Base-by-base conservation (phyloP, 2,888 invertebrate species). In the Tanaodytes sp. region DNA sequence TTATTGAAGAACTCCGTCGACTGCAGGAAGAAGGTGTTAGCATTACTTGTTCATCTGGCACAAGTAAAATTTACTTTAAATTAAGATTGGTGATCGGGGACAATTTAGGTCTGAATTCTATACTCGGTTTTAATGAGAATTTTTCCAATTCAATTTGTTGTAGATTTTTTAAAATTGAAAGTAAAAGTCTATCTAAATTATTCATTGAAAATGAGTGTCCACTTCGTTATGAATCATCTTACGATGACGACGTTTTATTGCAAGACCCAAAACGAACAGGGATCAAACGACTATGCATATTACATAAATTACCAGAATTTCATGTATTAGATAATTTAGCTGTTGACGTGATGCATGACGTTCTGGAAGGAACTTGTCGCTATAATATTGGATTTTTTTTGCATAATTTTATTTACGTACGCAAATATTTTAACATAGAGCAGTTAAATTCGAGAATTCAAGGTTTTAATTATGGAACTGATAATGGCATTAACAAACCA, bases 1-100 rank as follows among this genome's bases (percentile, higher is more conserved):
- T n/a, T n/a, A n/a, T n/a, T n/a, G n/a, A n/a, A n/a, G 45, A 57
- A 16, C n/a, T 52, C 0, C 3, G 14, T 2, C 9, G 31, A 33
- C 18, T 54, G 11, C 42, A 42, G 33, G 27, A 42, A 20, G 14
- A 33, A 3, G 43, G 43, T 9, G 33, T 54, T 33, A 54, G 11
- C 1, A 18, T 54, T 5, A 23, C 23, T 14, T 5, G 2, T 27
- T 9, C 23, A 1, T 14, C 18, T 8, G 23, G 43, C 14, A 3
- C 2, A 5, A 27, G n/a, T 14, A 8, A 8, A 14, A 27, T 27
- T 27, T 49, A 12, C 20, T 49, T 36, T 11, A 52, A 40, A 52
- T 15, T 52, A 33, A 11, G 2, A 3, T 6, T 33, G 8, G n/a
- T 33, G n/a, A 33, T 33, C 3, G 33, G 33, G 8, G 52, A 52